These are phyloP conservation scores for Tetrapedia diversipes DNA, from an alignment of 2,888 invertebrate genomes.

Conservation along the genomic window DNA sequence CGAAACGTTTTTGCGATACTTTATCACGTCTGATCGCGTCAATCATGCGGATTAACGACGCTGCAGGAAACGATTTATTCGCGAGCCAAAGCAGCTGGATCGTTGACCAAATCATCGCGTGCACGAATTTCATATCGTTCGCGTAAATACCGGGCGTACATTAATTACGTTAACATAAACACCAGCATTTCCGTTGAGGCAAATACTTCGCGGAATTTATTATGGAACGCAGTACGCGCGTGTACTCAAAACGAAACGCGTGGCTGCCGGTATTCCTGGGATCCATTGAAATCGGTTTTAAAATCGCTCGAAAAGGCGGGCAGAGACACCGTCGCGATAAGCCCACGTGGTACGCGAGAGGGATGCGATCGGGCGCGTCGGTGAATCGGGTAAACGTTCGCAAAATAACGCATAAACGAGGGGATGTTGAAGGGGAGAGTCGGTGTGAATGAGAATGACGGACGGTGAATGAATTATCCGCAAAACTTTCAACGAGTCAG, in stretches of 20 bases:
- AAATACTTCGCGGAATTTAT: conserved; percentile 7
- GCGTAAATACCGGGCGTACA: conserved; percentile 22
- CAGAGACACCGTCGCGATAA: conserved; percentile 59
- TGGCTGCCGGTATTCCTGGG: neutral
- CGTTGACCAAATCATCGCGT: neutral
- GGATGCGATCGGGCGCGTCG: conserved; percentile 24
- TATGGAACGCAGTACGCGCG: too few species aligned
- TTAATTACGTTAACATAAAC: conserved; percentile 34
- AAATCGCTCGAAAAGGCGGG: neutral
- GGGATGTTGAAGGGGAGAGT: neutral
- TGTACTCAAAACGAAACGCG: too few species aligned
- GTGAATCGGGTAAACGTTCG: conserved; percentile 8
- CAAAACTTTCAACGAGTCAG: conserved; percentile 24
- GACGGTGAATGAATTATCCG: conserved; percentile 47
- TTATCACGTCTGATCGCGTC: neutral
- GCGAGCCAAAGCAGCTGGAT: neutral
- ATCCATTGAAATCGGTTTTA: neutral
- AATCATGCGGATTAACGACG: conserved; percentile 12
- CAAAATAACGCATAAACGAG: conserved; percentile 40
- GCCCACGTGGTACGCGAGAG: conserved; percentile 24
- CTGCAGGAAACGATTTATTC: conserved; percentile 5
- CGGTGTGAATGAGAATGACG: conserved; percentile 57
- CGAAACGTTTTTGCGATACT: neutral
- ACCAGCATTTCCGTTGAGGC: neutral
- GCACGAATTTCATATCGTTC: conserved; percentile 5